A percentile compares a stretch with the other conserved stretches of the same genome.
Conservation (phyloP, 2,113 vertebrate species). For the Neogobius melanostomus region DNA sequence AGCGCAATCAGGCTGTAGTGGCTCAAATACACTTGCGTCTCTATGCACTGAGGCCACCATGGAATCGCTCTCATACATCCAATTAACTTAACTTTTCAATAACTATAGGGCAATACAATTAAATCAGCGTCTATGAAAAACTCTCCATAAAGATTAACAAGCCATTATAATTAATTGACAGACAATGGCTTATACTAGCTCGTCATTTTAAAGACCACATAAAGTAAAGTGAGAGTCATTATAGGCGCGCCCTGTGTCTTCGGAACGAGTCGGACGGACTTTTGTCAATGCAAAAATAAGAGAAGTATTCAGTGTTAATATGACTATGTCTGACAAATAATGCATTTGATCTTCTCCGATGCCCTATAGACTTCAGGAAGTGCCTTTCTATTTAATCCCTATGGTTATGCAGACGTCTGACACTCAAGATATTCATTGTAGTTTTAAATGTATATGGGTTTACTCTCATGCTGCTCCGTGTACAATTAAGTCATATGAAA, state of each 20-base stretch:
- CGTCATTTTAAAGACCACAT: not conserved
- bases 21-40: not conserved
- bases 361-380: too few relatives aligned
- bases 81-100: slow-evolving; percentile 12
- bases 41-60: slow-evolving; percentile 2
- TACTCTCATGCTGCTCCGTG: too few relatives aligned
- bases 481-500: too few relatives aligned
- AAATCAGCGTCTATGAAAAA: slow-evolving; percentile 2
- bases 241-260: not conserved
- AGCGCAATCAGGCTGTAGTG: slow-evolving; percentile 27
- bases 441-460: too few relatives aligned
- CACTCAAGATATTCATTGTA: too few relatives aligned
- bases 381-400: too few relatives aligned
- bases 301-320: too few relatives aligned
- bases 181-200: not conserved
- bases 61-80: not conserved
- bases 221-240: not conserved
- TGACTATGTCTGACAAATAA: too few relatives aligned
- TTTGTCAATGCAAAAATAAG: too few relatives aligned
- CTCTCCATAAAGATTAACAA: slow-evolving; percentile 7
- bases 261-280: not conserved
- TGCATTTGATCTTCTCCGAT: too few relatives aligned
- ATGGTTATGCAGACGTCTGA: too few relatives aligned
- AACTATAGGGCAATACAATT: not conserved
- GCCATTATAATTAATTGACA: slow-evolving; percentile 3